A percentile compares a stretch with the other conserved stretches of the same genome.
Evolutionary conservation across 2,888 invertebrate species (phyloP).

Genomic region (Heliconius erato): DNA sequence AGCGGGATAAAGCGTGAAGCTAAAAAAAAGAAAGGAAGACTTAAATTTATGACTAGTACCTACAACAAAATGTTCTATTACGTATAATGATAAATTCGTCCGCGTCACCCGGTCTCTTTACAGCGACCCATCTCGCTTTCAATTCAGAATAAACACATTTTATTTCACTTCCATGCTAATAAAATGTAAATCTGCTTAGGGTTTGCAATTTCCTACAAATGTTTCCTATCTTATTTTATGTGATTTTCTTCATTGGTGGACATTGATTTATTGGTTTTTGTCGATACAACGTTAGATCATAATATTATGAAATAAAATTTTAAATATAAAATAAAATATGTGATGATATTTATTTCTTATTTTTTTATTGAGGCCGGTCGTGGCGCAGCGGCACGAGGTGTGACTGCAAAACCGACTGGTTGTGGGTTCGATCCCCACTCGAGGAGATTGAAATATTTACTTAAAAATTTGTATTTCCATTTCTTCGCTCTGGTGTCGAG

Average conservation of each 20-base stretch:
- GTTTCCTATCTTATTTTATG: slow-evolving; percentile 80
- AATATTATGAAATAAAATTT: not conserved
- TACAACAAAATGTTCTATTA: not conserved
- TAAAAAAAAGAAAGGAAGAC: not conserved
- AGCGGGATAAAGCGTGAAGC: not conserved
- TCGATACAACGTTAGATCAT: not conserved
- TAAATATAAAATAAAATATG: not conserved
- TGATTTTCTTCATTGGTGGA: slow-evolving; percentile 75
- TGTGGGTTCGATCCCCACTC: no score
- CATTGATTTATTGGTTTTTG: slow-evolving; percentile 50
- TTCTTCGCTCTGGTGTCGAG: no score
- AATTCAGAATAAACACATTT: slow-evolving; percentile 82
- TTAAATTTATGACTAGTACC: not conserved
- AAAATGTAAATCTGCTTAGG: slow-evolving; percentile 83
- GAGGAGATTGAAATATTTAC: no score
- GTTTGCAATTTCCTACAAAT: slow-evolving; percentile 80
- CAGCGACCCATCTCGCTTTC: slow-evolving; percentile 65
- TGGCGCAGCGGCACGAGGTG: no score
- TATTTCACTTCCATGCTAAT: slow-evolving; percentile 81
- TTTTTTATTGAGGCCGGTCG: no score
- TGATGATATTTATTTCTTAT: not conserved
- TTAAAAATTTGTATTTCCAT: no score
- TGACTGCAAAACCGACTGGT: no score
- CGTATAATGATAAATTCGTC: slow-evolving; percentile 66
- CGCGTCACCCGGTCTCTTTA: slow-evolving; percentile 66